These are phyloP conservation scores for Tyrannus savana DNA, from an alignment of 2,113 vertebrate genomes.

Conservation along the genomic window DNA sequence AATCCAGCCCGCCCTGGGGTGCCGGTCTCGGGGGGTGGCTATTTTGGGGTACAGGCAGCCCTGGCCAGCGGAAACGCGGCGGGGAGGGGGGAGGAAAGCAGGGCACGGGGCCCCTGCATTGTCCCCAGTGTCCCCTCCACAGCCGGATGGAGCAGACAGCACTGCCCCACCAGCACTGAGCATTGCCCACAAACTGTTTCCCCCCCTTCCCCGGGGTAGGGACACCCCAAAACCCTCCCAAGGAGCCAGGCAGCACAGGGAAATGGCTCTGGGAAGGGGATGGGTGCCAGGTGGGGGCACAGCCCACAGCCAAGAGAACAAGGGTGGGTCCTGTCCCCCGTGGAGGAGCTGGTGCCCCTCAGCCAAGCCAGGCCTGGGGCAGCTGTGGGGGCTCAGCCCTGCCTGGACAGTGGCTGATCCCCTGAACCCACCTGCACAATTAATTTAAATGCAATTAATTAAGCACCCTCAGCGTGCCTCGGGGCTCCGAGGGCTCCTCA, in stretches of 20 bases:
- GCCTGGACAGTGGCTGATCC: neutral
- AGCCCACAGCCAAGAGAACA: neutral
- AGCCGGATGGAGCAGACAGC: neutral
- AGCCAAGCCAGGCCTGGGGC: neutral
- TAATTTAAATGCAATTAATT: neutral
- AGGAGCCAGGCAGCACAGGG: neutral
- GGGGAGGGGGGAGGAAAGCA: fast-evolving
- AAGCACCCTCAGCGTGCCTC: neutral
- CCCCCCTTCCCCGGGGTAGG: neutral
- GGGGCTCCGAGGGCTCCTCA: neutral
- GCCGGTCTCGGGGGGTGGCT: neutral
- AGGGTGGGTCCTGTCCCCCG: neutral
- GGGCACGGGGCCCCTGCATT: neutral
- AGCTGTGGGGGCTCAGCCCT: neutral
- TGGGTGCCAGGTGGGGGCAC: neutral
- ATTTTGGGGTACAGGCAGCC: neutral
- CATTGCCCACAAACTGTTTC: fast-evolving
- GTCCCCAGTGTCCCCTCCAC: fast-evolving
- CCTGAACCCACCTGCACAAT: fast-evolving
- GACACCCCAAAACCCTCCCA: neutral
- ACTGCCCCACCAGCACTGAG: neutral
- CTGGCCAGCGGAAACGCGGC: neutral
- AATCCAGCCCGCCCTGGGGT: neutral
- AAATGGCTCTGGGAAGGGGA: neutral
- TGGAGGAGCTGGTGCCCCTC: fast-evolving